Evolutionary conservation across 2,888 invertebrate species (phyloP).

Genomic region (Gisinianus flammeolus): DNA sequence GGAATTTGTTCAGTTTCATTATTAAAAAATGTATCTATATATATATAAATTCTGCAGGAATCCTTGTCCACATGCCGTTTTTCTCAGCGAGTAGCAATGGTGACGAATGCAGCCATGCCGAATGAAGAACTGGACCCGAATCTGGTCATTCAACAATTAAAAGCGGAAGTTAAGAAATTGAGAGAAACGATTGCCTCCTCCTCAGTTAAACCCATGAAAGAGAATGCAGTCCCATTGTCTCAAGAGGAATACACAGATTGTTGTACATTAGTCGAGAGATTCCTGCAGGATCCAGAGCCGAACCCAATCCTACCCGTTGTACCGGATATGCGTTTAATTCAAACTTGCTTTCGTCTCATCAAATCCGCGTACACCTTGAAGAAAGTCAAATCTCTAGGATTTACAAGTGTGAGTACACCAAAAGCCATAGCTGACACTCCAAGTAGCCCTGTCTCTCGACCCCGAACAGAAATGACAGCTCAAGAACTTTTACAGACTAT

Average conservation of each 20-base stretch:
- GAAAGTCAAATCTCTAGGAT: not conserved
- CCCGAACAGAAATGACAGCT: slow-evolving; percentile 30
- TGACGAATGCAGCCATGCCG: slow-evolving; percentile 64
- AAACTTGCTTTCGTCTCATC: slow-evolving; percentile 61
- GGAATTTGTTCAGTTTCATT: slow-evolving; percentile 6
- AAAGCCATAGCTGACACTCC: not conserved
- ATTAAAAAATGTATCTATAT: too few species aligned
- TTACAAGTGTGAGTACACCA: not conserved
- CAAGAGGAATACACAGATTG: slow-evolving; percentile 46
- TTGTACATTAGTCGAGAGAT: slow-evolving; percentile 46
- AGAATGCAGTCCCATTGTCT: slow-evolving; percentile 41
- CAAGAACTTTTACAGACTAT: slow-evolving; percentile 43
- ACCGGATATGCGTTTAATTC: slow-evolving; percentile 60
- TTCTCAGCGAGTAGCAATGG: slow-evolving; percentile 65
- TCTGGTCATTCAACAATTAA: slow-evolving; percentile 63
- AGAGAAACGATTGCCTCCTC: slow-evolving; percentile 60
- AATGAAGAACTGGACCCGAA: slow-evolving; percentile 63
- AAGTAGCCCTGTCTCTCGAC: not conserved
- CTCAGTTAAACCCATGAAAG: slow-evolving; percentile 50
- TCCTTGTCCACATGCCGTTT: slow-evolving; percentile 67
- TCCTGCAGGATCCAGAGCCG: slow-evolving; percentile 45
- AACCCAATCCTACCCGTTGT: slow-evolving; percentile 59
- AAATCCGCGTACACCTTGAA: slow-evolving; percentile 52
- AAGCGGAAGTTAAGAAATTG: slow-evolving; percentile 62
- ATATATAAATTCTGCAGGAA: slow-evolving; percentile 64